Conservation (phyloP, 2,797 vertebrate genomes). For the Leptodactylus fallax region DNA sequence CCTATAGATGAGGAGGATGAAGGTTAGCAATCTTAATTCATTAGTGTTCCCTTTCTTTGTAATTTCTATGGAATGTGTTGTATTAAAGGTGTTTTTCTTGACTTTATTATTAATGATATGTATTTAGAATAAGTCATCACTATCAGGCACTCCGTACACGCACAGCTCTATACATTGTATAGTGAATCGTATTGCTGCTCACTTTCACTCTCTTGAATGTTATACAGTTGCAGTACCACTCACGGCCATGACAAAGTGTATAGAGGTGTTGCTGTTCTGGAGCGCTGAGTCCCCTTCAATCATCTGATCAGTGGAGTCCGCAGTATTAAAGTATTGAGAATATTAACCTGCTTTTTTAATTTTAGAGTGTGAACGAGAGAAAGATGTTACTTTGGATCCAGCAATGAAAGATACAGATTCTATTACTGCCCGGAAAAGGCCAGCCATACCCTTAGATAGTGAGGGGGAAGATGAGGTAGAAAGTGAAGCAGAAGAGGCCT, state of each 20-base stretch:
- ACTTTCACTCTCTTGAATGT: too few relatives aligned
- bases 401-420: constrained; percentile 85
- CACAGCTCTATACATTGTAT: too few relatives aligned
- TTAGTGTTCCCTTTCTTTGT: background rate
- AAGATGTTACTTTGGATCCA: constrained; percentile 79
- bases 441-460: constrained; percentile 86
- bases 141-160: too few relatives aligned
- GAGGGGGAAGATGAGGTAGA: constrained; percentile 96
- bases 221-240: too few relatives aligned
- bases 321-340: too few relatives aligned
- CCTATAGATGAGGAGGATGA: constrained; percentile 96
- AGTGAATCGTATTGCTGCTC: too few relatives aligned
- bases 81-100: background rate
- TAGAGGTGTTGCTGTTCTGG: too few relatives aligned
- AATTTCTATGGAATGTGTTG: background rate
- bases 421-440: constrained; percentile 80
- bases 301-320: too few relatives aligned
- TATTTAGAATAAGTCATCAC: too few relatives aligned
- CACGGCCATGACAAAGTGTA: too few relatives aligned
- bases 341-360: background rate
- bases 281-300: too few relatives aligned
- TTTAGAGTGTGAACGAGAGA: constrained; percentile 81
- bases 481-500: constrained; percentile 84
- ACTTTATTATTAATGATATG: too few relatives aligned
- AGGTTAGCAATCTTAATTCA: constrained; percentile 76